Base-by-base conservation (phyloP, 1,140 invertebrate genomes). In the Drosophila guanche region DNA sequence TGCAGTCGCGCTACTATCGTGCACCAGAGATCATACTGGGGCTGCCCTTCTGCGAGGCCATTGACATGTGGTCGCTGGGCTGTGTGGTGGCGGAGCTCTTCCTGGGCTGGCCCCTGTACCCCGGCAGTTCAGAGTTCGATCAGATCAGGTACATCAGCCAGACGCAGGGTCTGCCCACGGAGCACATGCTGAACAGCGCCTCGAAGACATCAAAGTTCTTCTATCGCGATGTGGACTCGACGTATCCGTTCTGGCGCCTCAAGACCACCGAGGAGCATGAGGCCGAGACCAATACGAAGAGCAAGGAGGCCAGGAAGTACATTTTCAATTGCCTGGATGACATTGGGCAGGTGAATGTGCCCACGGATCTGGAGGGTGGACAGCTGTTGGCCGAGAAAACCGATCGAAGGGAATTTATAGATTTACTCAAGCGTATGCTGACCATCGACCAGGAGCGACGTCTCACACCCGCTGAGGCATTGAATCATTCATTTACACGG, bases 11-110 rank as follows among this genome's bases (percentile, higher is more conserved):
- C 90, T 99, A 99, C 92, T 99, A 99, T 92, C 95, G 99, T 72
- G 99, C 99, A 23, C 99, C 99, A 1, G 99, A 99, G 93, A 99
- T 99, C 85, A 98, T 99, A 90, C 93, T 99, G 48, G 99, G 96
- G 69, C 93, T 99, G 77, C 98, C 98, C 50, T 99, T 99, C 93
- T 99, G 98, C 93, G 99, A 99, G 93, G 98, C 98, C 3, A 99
- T 99, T 79, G 99, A 99, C 92, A 99, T 99, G 98, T 99, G 99
- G 99, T 99, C 98, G 0, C 93, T 99, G 57, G 99, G 99, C 22
- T 99, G 99, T 93, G 99, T 99, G 55, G 99, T 99, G 20, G 99
- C 99, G 2, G 99, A 99, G 92, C 93, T 99, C 51, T 99, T 99
- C 93, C 94, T 99, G 14, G 99, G 99, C 61, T 99, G 99, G 99